These are phyloP conservation scores for Microdon myrmicae DNA, from an alignment of 2,888 invertebrate genomes.

Conservation along the genomic window DNA sequence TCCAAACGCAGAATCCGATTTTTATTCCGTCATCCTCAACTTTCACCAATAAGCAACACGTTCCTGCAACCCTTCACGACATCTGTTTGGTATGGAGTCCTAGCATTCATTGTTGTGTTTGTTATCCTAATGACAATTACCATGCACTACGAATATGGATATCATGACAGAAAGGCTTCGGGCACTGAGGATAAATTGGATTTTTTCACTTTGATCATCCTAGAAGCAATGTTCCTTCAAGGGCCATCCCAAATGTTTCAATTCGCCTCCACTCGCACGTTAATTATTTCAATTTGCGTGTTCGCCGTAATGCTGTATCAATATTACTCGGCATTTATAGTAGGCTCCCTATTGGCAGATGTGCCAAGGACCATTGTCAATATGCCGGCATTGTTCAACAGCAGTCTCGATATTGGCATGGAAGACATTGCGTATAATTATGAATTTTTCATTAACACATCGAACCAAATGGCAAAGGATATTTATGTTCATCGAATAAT, in stretches of 20 bases:
- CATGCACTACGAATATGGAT: slow-evolving; percentile 55
- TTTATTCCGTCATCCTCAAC: slow-evolving; percentile 62
- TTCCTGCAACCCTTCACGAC: slow-evolving; percentile 61
- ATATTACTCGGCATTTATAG: slow-evolving; percentile 64
- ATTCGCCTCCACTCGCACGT: slow-evolving; percentile 58
- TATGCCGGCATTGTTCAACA: slow-evolving; percentile 58
- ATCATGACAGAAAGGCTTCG: slow-evolving; percentile 2
- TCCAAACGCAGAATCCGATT: slow-evolving; percentile 57
- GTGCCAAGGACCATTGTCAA: slow-evolving; percentile 59
- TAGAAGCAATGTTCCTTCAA: slow-evolving; percentile 62
- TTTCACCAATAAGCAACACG: slow-evolving; percentile 60
- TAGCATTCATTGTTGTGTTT: slow-evolving; percentile 55
- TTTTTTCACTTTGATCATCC: slow-evolving; percentile 59
- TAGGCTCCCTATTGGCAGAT: slow-evolving; percentile 61
- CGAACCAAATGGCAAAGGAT: slow-evolving; percentile 55
- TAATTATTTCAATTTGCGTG: slow-evolving; percentile 57
- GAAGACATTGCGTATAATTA: slow-evolving; percentile 61
- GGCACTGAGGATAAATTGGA: slow-evolving; percentile 54
- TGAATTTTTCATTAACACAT: slow-evolving; percentile 57
- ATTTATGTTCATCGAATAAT: slow-evolving; percentile 59
- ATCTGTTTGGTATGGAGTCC: slow-evolving; percentile 60
- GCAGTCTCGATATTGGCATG: slow-evolving; percentile 61
- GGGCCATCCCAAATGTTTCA: slow-evolving; percentile 59
- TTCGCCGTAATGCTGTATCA: slow-evolving; percentile 63
- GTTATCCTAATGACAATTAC: slow-evolving; percentile 56